Conservation (phyloP, 2,113 vertebrate genomes). For the Prinia subflava region DNA sequence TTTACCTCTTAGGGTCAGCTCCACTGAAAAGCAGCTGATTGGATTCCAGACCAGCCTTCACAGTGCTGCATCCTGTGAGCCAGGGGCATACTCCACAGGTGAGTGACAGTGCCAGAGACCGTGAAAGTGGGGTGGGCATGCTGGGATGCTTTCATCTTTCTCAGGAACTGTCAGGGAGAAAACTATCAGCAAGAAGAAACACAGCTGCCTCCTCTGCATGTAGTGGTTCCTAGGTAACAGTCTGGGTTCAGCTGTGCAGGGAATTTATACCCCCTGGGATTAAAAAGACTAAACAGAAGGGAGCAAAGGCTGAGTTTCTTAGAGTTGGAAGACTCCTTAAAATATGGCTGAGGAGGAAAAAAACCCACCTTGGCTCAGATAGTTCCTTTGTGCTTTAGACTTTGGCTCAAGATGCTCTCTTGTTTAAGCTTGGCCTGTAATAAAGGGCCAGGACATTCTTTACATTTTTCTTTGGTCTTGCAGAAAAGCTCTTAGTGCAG, state of each 20-base stretch:
- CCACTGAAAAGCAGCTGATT: slow-evolving; percentile 62
- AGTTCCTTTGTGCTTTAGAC: slow-evolving; percentile 24
- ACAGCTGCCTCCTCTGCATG: slow-evolving; percentile 23
- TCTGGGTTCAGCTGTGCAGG: slow-evolving; percentile 27
- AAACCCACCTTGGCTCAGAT: not conserved
- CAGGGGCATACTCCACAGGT: slow-evolving; percentile 67
- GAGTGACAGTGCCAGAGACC: slow-evolving; percentile 2
- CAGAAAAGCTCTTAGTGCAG: not conserved
- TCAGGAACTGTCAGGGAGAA: not conserved
- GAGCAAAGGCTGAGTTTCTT: not conserved
- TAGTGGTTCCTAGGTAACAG: slow-evolving; percentile 37
- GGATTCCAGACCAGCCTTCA: slow-evolving; percentile 65
- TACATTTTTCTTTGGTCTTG: slow-evolving; percentile 13
- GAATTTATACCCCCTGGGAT: slow-evolving; percentile 14
- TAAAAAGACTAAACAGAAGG: slow-evolving; percentile 13
- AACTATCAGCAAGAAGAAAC: slow-evolving; percentile 6
- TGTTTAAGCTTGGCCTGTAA: slow-evolving; percentile 27
- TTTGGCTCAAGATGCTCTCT: slow-evolving; percentile 41
- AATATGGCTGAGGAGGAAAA: not conserved
- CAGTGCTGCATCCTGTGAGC: slow-evolving; percentile 39
- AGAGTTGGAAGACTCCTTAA: not conserved
- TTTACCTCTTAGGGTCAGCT: slow-evolving; percentile 62
- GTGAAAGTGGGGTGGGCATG: not conserved
- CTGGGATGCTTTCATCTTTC: not conserved
- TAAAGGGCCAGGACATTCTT: slow-evolving; percentile 40